Conservation (phyloP, 2,113 vertebrate species). For the Petromus typicus region DNA sequence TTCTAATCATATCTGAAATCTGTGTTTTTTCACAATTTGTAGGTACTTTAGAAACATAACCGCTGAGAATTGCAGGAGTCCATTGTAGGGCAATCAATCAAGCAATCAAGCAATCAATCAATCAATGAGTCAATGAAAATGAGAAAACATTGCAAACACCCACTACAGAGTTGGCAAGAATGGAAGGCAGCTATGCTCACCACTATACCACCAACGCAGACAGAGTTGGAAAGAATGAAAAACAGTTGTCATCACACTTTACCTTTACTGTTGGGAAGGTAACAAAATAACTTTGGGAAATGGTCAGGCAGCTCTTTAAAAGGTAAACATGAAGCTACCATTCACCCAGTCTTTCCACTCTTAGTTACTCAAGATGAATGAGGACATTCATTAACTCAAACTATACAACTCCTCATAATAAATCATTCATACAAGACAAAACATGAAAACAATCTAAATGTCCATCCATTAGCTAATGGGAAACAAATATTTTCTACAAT, state of each 20-base stretch:
- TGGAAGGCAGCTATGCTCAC: conserved; percentile 90
- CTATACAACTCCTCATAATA: neutral
- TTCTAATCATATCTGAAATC: neutral
- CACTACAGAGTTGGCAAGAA: neutral
- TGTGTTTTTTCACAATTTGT: neutral
- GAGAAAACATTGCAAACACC: neutral
- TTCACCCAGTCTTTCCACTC: neutral
- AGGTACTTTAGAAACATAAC: neutral
- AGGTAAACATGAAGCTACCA: neutral
- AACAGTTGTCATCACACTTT: neutral
- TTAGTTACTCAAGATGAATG: neutral
- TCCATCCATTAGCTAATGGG: neutral
- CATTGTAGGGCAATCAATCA: neutral
- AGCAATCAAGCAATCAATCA: neutral
- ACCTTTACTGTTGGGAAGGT: neutral
- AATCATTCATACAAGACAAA: neutral
- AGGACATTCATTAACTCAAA: neutral
- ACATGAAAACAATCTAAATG: neutral
- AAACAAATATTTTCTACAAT: neutral
- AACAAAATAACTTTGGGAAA: neutral
- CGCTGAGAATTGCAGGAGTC: neutral
- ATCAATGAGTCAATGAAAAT: neutral
- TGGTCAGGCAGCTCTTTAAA: neutral
- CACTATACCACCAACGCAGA: conserved; percentile 87
- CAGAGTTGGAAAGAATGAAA: neutral